Evolutionary conservation across 2,888 invertebrate genomes (phyloP).

Genomic region (Morpho achilles): DNA sequence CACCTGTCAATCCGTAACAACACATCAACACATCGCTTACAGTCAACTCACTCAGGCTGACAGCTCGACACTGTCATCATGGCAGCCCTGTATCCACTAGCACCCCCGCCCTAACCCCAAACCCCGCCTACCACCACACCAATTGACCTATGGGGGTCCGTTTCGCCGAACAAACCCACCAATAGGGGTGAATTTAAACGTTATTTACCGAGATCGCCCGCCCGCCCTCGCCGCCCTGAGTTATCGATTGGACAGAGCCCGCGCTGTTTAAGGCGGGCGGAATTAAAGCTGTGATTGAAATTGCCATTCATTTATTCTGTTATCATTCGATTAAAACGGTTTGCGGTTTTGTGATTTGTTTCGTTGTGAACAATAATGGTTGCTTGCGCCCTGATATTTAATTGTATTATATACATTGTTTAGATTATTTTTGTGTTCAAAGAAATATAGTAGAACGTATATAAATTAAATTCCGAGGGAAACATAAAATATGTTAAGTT

Average conservation of each 20-base stretch:
- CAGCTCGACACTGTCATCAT: conserved; percentile 22
- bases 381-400: conserved; percentile 8
- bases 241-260: conserved; percentile 70
- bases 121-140: conserved; percentile 14
- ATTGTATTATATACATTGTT: conserved; percentile 1
- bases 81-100: conserved; percentile 17
- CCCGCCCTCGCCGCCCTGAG: conserved; percentile 56
- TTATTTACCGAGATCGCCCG: conserved; percentile 70
- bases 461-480: too few species aligned
- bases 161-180: conserved; percentile 26
- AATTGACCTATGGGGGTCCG: conserved; percentile 38
- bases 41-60: conserved; percentile 28
- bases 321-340: conserved; percentile 57
- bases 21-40: conserved; percentile 15
- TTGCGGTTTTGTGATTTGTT: conserved; percentile 38
- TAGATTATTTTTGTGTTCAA: too few species aligned
- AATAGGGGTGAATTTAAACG: conserved; percentile 48
- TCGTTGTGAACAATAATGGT: conserved; percentile 22
- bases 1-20: conserved; percentile 22
- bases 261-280: conserved; percentile 73
- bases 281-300: conserved; percentile 73
- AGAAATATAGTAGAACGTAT: too few species aligned
- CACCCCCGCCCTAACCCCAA: conserved; percentile 19
- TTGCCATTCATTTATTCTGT: conserved; percentile 33
- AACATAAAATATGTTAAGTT: too few species aligned